Evolutionary conservation across 2,113 vertebrate genomes (phyloP), one percentile per base, ranked within the genome.

Genomic region (Pelecanoides urinatrix): DNA sequence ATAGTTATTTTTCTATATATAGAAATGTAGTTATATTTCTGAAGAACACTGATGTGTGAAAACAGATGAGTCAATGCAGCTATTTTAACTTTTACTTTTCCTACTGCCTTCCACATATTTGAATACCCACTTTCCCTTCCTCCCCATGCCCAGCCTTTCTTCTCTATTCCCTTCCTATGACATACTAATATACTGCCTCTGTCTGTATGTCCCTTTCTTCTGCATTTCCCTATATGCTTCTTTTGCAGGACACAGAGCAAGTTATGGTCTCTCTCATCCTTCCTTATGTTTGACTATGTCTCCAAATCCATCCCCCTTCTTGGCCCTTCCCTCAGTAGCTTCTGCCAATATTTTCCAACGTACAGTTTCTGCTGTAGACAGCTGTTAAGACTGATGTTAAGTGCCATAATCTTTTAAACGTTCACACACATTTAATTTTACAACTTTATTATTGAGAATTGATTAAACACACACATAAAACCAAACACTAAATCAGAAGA

Each of bases 21-120:
- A 59, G 47, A 77, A 77, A 56, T 21, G 68, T 4, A 61, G 22
- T 49, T 34, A 3, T 7, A 56, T 58, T 77, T 53, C 62, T 79
- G 75, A 88, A 78, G 21, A 75, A 67, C 25, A 30, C 2, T 15
- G n/a, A 49, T 0, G 1, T 11, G 0, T 55, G 22, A 74, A 44
- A 89, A 83, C 9, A 65, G 26, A 25, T 6, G 10, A 68, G 52
- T 17, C 63, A 61, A 5, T 6, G 26, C 36, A 76, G 40, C 25
- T 47, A 13, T 27, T 53, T 18, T 23, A 17, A 72, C 15, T 61
- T 93, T 61, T 62, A 52, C 11, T 66, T 81, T 73, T 65, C 53
- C n/a, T 47, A 25, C 40, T 61, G 36, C 53, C 16, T 65, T 76
- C 6, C 26, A 66, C 10, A 5, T 19, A 80, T 8, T 80, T 44